Evolutionary conservation across 2,888 invertebrate genomes (phyloP).

Genomic region (Dynastes maya): DNA sequence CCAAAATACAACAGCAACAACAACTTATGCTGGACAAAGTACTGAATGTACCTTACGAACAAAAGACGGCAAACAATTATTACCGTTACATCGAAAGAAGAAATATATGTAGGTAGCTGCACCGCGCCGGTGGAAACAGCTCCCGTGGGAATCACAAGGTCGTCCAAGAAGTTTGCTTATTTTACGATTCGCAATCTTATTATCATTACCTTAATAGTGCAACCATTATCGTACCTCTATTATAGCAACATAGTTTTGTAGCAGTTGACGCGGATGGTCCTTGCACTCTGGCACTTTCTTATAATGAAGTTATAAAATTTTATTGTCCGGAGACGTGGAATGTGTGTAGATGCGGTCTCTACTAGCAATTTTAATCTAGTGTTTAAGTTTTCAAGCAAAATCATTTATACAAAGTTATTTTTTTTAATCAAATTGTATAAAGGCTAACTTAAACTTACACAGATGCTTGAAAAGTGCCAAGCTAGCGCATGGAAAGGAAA

Average conservation of each 20-base stretch:
- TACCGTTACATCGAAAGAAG: constrained; percentile 28
- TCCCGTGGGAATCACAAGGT: constrained; percentile 56
- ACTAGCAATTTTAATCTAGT: neutral
- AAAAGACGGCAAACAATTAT: neutral
- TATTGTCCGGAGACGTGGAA: neutral
- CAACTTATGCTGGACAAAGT: too few species aligned
- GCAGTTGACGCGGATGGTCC: neutral
- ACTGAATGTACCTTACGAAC: too few species aligned
- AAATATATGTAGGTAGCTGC: constrained; percentile 52
- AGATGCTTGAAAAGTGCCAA: too few species aligned
- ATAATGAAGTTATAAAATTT: constrained; percentile 4
- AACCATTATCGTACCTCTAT: neutral
- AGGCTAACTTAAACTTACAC: too few species aligned
- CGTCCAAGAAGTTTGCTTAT: constrained; percentile 56
- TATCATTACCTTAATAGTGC: constrained; percentile 54
- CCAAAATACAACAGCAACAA: too few species aligned
- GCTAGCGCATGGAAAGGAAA: too few species aligned
- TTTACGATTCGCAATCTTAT: constrained; percentile 55
- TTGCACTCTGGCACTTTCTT: neutral
- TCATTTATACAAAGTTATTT: too few species aligned
- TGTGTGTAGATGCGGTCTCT: neutral
- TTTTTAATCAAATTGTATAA: too few species aligned
- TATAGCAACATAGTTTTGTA: neutral
- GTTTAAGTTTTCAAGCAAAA: too few species aligned
- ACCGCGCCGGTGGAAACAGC: constrained; percentile 53